These are phyloP conservation scores for Monopterus albus DNA, from an alignment of 2,113 vertebrate genomes.

Conservation along the genomic window DNA sequence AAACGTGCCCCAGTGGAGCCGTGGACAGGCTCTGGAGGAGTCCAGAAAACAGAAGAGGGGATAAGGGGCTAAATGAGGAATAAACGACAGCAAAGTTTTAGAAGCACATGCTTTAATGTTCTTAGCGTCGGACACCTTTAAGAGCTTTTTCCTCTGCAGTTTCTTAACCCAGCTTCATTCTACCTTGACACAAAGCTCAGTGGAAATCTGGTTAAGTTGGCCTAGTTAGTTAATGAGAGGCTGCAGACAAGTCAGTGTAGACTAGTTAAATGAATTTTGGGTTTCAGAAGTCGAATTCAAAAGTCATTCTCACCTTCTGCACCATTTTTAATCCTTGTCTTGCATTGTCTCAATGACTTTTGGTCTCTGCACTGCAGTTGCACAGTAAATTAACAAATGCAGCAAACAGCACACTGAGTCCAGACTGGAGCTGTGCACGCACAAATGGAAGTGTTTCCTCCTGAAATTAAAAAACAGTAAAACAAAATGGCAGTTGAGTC, in stretches of 20 bases:
- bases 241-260: constrained; percentile 8
- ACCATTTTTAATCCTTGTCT: constrained; percentile 2
- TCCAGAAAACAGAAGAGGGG: constrained; percentile 58
- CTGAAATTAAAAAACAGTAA: too few relatives aligned
- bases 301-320: constrained; percentile 54
- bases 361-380: background rate
- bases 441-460: background rate
- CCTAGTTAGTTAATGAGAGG: constrained; percentile 55
- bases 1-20: constrained; percentile 42
- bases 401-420: background rate
- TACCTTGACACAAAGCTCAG: constrained; percentile 51
- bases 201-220: constrained; percentile 54
- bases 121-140: constrained; percentile 67
- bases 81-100: constrained; percentile 65
- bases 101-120: constrained; percentile 77
- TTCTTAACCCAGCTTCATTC: constrained; percentile 52
- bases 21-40: constrained; percentile 38
- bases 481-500: too few relatives aligned
- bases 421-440: too few relatives aligned
- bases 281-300: constrained; percentile 35
- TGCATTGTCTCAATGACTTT: constrained; percentile 16
- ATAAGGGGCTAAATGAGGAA: constrained; percentile 67
- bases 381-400: background rate
- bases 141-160: constrained; percentile 26
- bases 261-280: constrained; percentile 54